Conservation (phyloP, 2,888 invertebrate genomes). For the Bombylius discolor region DNA sequence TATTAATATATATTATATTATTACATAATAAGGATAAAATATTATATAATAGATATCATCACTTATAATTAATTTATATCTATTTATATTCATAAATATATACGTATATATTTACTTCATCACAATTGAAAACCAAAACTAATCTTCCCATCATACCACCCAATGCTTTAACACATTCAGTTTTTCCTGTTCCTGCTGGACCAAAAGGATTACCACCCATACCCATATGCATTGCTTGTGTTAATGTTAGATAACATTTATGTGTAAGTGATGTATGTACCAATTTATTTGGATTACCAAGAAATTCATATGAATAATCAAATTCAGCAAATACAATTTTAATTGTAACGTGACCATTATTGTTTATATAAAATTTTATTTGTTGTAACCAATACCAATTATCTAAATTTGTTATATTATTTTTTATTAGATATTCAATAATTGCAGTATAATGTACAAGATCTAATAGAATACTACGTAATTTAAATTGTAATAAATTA, state of each 20-base stretch:
- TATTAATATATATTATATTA: too few species aligned
- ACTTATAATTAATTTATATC: too few species aligned
- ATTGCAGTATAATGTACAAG: conserved; percentile 82
- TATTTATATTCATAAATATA: too few species aligned
- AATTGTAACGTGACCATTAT: conserved; percentile 28
- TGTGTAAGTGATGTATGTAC: conserved; percentile 94
- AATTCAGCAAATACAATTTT: conserved; percentile 91
- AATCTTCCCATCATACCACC: conserved; percentile 81
- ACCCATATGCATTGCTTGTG: conserved; percentile 92
- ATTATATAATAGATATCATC: too few species aligned
- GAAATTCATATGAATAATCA: conserved; percentile 93
- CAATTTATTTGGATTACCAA: conserved; percentile 89
- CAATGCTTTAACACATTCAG: conserved; percentile 94
- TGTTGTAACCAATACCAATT: conserved; percentile 97
- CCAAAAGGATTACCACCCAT: conserved; percentile 98
- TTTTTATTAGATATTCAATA: conserved; percentile 59
- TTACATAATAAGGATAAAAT: too few species aligned
- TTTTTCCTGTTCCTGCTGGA: conserved; percentile 98
- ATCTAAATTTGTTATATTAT: conserved; percentile 48
- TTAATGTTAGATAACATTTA: conserved; percentile 92
- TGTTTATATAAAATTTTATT: conserved; percentile 60
- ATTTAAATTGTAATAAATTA: conserved; percentile 62
- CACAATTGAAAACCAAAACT: conserved; percentile 94
- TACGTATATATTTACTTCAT: conserved; percentile 52
- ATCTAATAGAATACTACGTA: conserved; percentile 85